Evolutionary conservation across 1,140 invertebrate species (phyloP), one percentile per base, ranked within the genome.

Genomic region (Temnothorax nylanderi): DNA sequence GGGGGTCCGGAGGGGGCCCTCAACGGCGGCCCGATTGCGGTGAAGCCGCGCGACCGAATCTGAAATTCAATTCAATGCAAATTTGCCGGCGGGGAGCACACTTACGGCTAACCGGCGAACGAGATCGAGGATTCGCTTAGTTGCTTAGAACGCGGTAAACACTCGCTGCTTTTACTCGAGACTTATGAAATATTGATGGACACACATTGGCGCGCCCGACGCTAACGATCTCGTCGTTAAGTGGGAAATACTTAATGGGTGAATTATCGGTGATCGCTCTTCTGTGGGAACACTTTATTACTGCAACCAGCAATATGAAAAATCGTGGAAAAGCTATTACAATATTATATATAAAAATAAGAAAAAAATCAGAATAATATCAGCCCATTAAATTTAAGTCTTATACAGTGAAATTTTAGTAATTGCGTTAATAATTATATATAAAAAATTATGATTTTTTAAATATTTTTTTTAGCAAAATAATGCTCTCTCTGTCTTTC

Each of bases 21-120:
- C 60, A 13, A 26, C 34, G 58, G 34, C 89, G 67, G 91, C 92
- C 92, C 89, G 60, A 92, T 87, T 84, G 62, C 62, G 67, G 41
- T 84, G 56, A 80, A 78, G 75, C 89, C 90, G 91, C 87, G 88
- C 87, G 89, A 86, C 85, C 88, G 90, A 88, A 92, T 94, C 93
- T 94, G 90, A 94, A 94, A 94, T 94, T 94, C 93, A 94, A 94
- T 93, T 88, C 90, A 89, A 94, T 94, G 93, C 93, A 94, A 94
- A 94, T 94, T 89, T 78, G 80, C 26, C 69, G 86, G 60, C 74
- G 44, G 60, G 49, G 81, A 62, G 51, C 89, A 90, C 89, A 88
- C 86, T 87, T 88, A 84, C 78, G 87, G 92, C 85, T 92, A 88
- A 90, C 88, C 91, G 89, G 88, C 76, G 86, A 92, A 92, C 88